Conservation (phyloP, 2,113 vertebrate genomes). For the Neomonachus schauinslandi region DNA sequence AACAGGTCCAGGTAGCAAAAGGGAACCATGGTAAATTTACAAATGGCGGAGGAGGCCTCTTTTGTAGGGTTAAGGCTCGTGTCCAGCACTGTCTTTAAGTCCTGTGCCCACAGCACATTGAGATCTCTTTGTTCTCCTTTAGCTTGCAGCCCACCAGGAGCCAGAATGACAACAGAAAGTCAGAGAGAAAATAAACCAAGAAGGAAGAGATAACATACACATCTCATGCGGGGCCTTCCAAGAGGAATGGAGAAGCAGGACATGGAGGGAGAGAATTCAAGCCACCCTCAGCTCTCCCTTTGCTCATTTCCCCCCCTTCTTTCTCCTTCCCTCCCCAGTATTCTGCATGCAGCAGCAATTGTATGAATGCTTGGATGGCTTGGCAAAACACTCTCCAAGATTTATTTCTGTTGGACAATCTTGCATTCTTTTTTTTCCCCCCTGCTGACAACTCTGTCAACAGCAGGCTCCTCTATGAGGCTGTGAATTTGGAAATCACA, state of each 20-base stretch:
- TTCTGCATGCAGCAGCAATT: neutral
- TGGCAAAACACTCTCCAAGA: slow-evolving; percentile 41
- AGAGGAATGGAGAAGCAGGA: neutral
- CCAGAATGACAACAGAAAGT: neutral
- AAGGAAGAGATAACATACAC: neutral
- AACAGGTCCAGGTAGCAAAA: neutral
- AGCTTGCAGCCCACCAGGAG: neutral
- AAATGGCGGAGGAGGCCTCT: neutral
- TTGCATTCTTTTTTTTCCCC: slow-evolving; percentile 28
- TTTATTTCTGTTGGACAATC: slow-evolving; percentile 57
- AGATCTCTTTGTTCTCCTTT: neutral
- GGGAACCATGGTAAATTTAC: neutral
- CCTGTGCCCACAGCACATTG: neutral
- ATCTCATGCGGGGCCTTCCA: neutral
- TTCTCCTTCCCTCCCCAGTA: neutral
- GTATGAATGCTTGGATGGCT: neutral
- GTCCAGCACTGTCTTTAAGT: neutral
- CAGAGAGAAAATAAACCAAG: neutral
- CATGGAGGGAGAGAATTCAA: neutral
- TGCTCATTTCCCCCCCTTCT: neutral
- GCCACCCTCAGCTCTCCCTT: neutral
- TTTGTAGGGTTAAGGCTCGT: neutral
- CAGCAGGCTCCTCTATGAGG: neutral
- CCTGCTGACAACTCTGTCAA: slow-evolving; percentile 44
- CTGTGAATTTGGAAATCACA: neutral